Conservation (phyloP, 1,140 invertebrate genomes). For the Glossosoma conforme region DNA sequence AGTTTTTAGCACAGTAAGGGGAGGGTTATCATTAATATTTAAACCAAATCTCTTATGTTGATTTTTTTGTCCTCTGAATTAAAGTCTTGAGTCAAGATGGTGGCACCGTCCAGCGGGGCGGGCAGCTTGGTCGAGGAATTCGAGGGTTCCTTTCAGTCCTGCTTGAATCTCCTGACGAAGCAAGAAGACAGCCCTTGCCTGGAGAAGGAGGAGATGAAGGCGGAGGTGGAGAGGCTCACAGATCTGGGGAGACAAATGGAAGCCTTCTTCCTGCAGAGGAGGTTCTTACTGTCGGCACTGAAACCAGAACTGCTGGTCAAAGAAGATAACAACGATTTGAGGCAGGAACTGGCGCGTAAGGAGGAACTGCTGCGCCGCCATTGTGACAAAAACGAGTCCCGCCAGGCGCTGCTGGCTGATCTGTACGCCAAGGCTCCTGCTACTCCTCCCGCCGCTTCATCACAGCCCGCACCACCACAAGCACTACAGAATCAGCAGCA, state of each 20-base stretch:
- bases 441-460: no score
- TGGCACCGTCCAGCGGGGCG: slow-evolving; percentile 6
- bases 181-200: slow-evolving; percentile 68
- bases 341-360: slow-evolving; percentile 76
- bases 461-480: no score
- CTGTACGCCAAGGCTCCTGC: no score
- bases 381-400: slow-evolving; percentile 83
- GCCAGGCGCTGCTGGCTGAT: slow-evolving; percentile 82
- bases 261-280: slow-evolving; percentile 88
- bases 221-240: slow-evolving; percentile 84
- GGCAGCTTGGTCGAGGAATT: slow-evolving; percentile 17
- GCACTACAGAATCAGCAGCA: no score
- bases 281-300: slow-evolving; percentile 81
- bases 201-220: slow-evolving; percentile 76
- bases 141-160: slow-evolving; percentile 59
- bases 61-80: no score
- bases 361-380: slow-evolving; percentile 84
- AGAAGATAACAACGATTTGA: slow-evolving; percentile 85
- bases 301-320: slow-evolving; percentile 89
- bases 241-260: slow-evolving; percentile 90
- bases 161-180: slow-evolving; percentile 77
- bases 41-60: no score
- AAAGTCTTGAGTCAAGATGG: no score
- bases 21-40: no score
- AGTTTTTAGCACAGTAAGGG: no score